Evolutionary conservation across 2,888 invertebrate genomes (phyloP).

Genomic region (Drosophila meridionalis): DNA sequence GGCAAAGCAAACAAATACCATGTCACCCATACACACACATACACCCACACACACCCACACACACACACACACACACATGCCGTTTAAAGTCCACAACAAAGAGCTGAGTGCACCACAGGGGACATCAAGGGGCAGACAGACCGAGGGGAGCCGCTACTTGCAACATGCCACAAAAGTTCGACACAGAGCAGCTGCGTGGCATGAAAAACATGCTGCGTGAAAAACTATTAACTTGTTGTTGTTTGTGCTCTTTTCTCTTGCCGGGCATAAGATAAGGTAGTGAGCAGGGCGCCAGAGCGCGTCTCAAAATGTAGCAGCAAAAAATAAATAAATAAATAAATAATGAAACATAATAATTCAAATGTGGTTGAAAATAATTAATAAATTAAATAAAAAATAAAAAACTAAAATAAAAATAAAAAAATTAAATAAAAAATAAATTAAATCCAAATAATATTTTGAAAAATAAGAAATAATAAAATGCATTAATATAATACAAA

Average conservation of each 20-base stretch:
- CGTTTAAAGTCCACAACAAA: slow-evolving; percentile 9
- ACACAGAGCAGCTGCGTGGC: slow-evolving; percentile 60
- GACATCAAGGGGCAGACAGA: background rate
- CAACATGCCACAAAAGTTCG: slow-evolving; percentile 59
- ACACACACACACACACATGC: background rate
- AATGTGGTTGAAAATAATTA: background rate
- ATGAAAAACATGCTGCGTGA: slow-evolving; percentile 57
- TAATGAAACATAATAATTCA: background rate
- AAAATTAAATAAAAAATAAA: background rate
- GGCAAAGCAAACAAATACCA: slow-evolving; percentile 14
- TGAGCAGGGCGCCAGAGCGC: background rate
- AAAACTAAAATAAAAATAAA: background rate
- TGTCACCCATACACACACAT: background rate
- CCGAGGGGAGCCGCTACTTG: background rate
- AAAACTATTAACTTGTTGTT: slow-evolving; percentile 67
- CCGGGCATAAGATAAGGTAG: slow-evolving; percentile 17
- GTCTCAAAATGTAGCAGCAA: background rate
- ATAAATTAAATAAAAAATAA: background rate
- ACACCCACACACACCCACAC: background rate
- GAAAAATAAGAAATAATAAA: no score
- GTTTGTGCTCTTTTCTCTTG: background rate
- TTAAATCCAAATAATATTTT: no score
- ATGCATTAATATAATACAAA: no score
- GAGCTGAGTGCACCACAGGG: slow-evolving; percentile 17
- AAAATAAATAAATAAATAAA: background rate